Evolutionary conservation across 2,888 invertebrate species (phyloP), one percentile per base, ranked within the genome.

Genomic region (Drosophila meridiana): DNA sequence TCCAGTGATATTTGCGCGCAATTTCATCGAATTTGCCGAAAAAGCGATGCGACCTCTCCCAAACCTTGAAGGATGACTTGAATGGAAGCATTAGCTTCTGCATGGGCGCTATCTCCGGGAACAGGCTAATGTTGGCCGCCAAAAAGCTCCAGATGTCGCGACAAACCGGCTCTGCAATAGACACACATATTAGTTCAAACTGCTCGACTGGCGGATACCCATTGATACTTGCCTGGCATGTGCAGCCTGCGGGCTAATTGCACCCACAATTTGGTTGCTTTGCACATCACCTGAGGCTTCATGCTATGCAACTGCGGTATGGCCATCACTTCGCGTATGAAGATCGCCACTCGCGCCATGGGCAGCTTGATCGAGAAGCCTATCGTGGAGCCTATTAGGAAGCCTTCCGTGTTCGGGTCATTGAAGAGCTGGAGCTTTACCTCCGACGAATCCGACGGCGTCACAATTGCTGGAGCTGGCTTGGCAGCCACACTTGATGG

Each of bases 241-340:
- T 76, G 47, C 20, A 87, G 81, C 30, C 73, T 82, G 3, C 55
- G 77, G 1, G 84, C 26, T 4, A 91, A 61, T n/a, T 76, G 56
- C 11, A 59, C 57, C 91, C 91, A 92, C 36, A 78, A 76, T 0
- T 40, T 47, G 14, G 70, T 58, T 4, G 60, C 32, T n/a, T 73
- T 65, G 4, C 0, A 7, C 4, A 30, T 6, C 40, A 80, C 28
- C 4, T 60, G 56, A 0, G 58, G 36, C 1, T 70, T 48, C 48
- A 67, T 76, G 20, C 70, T 78, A 36, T 92, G 91, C 14, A 92
- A 43, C 14, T 80, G 69, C 0, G 91, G 91, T 43, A 91, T 73
- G 14, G 89, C 82, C 83, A 91, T 68, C 38, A 90, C 62, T 45
- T 90, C 85, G 0, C 90, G 87, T 61, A 91, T 89, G 40, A 92